A percentile compares a stretch with the other conserved stretches of the same genome.
Conservation (phyloP, 2,797 vertebrate species). For the Cynopterus sphinx region DNA sequence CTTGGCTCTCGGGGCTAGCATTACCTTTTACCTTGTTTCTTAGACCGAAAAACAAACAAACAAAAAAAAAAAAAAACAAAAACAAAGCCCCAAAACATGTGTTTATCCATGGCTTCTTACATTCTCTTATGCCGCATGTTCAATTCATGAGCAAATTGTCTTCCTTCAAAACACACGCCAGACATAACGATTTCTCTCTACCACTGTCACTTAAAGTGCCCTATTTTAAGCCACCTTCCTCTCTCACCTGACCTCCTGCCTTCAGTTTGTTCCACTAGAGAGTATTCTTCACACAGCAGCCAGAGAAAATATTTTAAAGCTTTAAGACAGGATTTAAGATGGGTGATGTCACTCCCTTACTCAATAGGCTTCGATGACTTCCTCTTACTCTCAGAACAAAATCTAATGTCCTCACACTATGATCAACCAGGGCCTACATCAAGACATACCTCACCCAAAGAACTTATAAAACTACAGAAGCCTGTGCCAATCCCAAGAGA, state of each 20-base stretch:
- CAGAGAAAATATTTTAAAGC: background rate
- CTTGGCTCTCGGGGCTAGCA: background rate
- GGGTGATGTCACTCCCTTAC: background rate
- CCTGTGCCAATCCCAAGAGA: background rate
- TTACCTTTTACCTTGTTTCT: background rate
- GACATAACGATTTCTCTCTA: background rate
- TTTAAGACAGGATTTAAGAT: background rate
- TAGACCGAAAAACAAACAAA: background rate
- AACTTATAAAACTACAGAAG: background rate
- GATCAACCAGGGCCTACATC: background rate
- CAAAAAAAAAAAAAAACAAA: too few species aligned
- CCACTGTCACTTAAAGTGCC: background rate
- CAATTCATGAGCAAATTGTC: background rate
- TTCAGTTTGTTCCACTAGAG: background rate
- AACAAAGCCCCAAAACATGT: background rate
- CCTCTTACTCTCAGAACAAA: background rate
- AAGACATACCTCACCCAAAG: background rate
- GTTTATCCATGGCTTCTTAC: background rate
- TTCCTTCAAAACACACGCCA: background rate
- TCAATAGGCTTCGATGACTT: background rate
- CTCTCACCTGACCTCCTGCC: background rate
- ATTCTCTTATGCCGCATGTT: background rate
- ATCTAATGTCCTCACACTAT: background rate
- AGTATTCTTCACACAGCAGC: background rate
- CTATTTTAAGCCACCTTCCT: background rate